Percentiles rank a stretch among this genome's conserved stretches.
These are phyloP conservation scores for Biston stratarius DNA, from an alignment of 2,888 invertebrate species.

Conservation along the genomic window DNA sequence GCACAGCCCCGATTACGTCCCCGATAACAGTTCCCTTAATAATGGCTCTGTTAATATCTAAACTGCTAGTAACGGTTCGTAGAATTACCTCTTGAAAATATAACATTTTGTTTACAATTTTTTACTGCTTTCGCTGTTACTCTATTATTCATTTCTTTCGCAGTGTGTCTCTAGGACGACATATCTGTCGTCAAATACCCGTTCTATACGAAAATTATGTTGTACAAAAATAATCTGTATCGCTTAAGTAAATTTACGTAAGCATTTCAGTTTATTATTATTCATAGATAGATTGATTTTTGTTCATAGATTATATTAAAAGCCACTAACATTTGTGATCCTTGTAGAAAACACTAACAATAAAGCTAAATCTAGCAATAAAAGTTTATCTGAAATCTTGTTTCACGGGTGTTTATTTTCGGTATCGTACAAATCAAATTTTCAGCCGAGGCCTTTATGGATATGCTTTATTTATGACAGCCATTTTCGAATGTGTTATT, in stretches of 20 bases:
- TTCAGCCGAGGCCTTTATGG: constrained; percentile 43
- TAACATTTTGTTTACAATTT: constrained; percentile 45
- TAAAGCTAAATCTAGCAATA: constrained; percentile 26
- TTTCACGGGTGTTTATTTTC: constrained; percentile 19
- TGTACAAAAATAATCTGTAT: too few relatives aligned
- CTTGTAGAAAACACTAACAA: constrained; percentile 18
- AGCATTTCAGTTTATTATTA: too few relatives aligned
- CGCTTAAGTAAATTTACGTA: too few relatives aligned
- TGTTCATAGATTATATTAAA: constrained; percentile 4
- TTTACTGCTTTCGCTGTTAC: not conserved
- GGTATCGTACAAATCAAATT: constrained; percentile 37
- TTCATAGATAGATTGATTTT: not conserved
- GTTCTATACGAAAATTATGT: constrained; percentile 1
- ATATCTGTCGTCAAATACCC: constrained; percentile 19
- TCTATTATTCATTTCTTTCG: not conserved
- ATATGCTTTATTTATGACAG: constrained; percentile 36
- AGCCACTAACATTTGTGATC: constrained; percentile 15
- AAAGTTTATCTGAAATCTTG: constrained; percentile 14
- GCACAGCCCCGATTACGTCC: constrained; percentile 51
- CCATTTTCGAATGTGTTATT: constrained; percentile 20
- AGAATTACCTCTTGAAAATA: constrained; percentile 49
- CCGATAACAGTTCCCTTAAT: constrained; percentile 59
- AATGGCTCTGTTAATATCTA: constrained; percentile 53
- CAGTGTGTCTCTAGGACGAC: not conserved
- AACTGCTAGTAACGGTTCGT: constrained; percentile 52